These are phyloP conservation scores for Neodiprion fabricii DNA, from an alignment of 1,140 invertebrate species.

Conservation along the genomic window DNA sequence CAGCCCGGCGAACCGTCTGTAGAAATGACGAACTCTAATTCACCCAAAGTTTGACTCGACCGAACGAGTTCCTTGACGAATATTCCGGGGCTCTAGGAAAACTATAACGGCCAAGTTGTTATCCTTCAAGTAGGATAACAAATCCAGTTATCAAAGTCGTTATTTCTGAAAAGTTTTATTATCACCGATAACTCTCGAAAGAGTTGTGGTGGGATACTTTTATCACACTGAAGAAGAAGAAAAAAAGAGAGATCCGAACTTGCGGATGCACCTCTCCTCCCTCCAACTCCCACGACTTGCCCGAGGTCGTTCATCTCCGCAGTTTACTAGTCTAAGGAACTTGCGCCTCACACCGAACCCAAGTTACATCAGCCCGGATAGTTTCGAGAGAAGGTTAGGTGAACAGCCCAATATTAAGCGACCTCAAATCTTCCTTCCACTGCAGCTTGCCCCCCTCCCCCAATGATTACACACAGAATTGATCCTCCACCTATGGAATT, in stretches of 20 bases:
- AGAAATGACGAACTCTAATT: not conserved
- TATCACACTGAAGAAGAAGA: not conserved
- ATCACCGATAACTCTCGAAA: conserved; percentile 2
- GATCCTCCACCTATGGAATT: no score
- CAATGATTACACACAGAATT: not conserved
- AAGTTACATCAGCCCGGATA: not conserved
- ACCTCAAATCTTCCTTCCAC: not conserved
- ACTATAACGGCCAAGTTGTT: not conserved
- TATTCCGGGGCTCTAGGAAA: no score
- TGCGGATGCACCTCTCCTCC: no score
- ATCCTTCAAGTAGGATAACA: not conserved
- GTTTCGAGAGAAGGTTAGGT: conserved; percentile 5
- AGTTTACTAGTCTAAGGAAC: conserved; percentile 3
- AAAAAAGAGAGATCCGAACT: no score
- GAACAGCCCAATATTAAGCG: not conserved
- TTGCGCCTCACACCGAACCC: not conserved
- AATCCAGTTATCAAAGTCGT: conserved; percentile 7
- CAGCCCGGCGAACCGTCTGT: not conserved
- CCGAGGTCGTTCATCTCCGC: not conserved
- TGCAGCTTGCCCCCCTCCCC: not conserved
- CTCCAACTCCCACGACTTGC: not conserved
- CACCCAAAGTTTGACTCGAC: no score
- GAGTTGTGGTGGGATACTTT: not conserved
- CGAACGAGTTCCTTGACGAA: no score
- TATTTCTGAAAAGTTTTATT: not conserved